Evolutionary conservation across 2,113 vertebrate genomes (phyloP).

Genomic region (Callocephalon fimbriatum): DNA sequence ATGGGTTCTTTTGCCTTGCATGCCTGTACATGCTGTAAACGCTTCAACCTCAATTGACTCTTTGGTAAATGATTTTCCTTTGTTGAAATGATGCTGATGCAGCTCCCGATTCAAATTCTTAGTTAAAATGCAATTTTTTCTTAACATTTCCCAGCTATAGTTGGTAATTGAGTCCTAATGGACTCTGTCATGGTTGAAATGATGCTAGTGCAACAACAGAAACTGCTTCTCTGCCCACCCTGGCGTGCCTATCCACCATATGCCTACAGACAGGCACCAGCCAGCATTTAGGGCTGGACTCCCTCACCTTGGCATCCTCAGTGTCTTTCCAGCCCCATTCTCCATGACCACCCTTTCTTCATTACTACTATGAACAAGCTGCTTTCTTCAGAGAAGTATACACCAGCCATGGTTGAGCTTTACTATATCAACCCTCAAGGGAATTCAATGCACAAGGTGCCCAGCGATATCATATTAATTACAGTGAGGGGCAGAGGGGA

Average conservation of each 20-base stretch:
- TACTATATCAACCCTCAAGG: neutral
- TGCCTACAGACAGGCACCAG: neutral
- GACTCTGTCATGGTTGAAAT: slow-evolving; percentile 76
- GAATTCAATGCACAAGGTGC: neutral
- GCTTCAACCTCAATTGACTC: slow-evolving; percentile 78
- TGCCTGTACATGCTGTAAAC: slow-evolving; percentile 68
- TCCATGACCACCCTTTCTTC: neutral
- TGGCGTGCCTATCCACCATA: neutral
- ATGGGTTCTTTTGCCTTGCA: slow-evolving; percentile 49
- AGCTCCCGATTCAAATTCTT: slow-evolving; percentile 74
- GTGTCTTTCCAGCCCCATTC: neutral
- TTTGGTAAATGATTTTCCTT: slow-evolving; percentile 77
- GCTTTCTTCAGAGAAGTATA: neutral
- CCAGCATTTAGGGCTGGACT: neutral
- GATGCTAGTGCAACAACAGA: slow-evolving; percentile 62
- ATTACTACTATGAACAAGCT: neutral
- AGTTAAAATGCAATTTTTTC: slow-evolving; percentile 76
- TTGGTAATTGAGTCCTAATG: slow-evolving; percentile 78
- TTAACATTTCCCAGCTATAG: slow-evolving; percentile 53
- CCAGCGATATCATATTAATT: neutral
- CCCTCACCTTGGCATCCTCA: neutral
- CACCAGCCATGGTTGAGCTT: neutral
- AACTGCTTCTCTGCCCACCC: slow-evolving; percentile 32
- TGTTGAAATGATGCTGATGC: slow-evolving; percentile 76
- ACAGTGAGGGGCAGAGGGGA: neutral